Evolutionary conservation across 2,888 invertebrate genomes (phyloP), one percentile per base, ranked within the genome.

Genomic region (Sicus ferrugineus): DNA sequence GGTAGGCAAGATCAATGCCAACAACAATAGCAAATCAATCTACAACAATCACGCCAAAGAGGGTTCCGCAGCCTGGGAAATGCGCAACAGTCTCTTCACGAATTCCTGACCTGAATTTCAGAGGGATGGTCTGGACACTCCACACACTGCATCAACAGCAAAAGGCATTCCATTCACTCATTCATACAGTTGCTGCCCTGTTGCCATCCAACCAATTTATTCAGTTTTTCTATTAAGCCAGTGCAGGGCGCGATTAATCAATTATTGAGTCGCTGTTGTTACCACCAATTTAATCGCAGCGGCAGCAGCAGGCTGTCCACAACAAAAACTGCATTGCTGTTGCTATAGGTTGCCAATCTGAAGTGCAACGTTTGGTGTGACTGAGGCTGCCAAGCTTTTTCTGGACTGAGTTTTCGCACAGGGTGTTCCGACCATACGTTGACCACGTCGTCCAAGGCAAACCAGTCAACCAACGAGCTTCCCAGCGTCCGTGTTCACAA

Each of bases 1-100:
- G 2, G 54, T 54, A 28, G n/a, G n/a, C 54, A 54, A 54, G 54
- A 54, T 54, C 54, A 54, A 3, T 54, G 54, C 54, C 54, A 54
- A 28, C 28, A 23, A 23, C 28, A 28, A 28, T 23, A 28, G n/a
- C n/a, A n/a, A n/a, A n/a, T n/a, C n/a, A n/a, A n/a, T n/a, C n/a
- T n/a, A n/a, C n/a, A n/a, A n/a, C n/a, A n/a, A n/a, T n/a, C n/a
- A n/a, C n/a, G n/a, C n/a, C n/a, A n/a, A n/a, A n/a, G n/a, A n/a
- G n/a, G n/a, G n/a, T n/a, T n/a, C n/a, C n/a, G n/a, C n/a, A n/a
- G n/a, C n/a, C n/a, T n/a, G n/a, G n/a, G n/a, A n/a, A n/a, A n/a
- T n/a, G n/a, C n/a, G n/a, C n/a, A n/a, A n/a, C n/a, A n/a, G n/a
- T n/a, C n/a, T n/a, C n/a, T n/a, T n/a, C n/a, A n/a, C n/a, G n/a